Evolutionary conservation across 2,888 invertebrate genomes (phyloP), one percentile per base, ranked within the genome.

Genomic region (Microctonus aethiopoides): DNA sequence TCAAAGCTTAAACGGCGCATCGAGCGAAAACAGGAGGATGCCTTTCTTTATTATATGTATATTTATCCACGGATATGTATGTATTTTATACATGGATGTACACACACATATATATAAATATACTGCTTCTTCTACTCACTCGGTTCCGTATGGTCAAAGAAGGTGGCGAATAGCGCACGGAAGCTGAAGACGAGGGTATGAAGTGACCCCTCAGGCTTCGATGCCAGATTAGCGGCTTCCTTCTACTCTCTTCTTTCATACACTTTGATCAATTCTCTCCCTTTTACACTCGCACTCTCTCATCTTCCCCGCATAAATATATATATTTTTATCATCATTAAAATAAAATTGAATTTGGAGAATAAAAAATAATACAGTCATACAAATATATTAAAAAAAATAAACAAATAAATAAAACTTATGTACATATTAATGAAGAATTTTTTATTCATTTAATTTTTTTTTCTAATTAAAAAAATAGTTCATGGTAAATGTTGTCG

Each of bases 141-240:
- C 20, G 16, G 41, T 46, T 26, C 24, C 46, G n/a, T 46, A 46
- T 46, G 16, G 26, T 36, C 36, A 29, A 59, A 62, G 39, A 56
- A 52, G 64, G 72, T 63, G 51, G 65, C 68, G 62, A 68, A 68
- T 68, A 68, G 68, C 63, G 70, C 67, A 70, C 73, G 67, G 71
- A 69, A 75, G 72, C 71, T 63, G 57, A 64, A 52, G 68, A 68
- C 70, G 62, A 76, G 73, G 72, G 71, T 72, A 75, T 75, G 72
- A 74, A 70, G 74, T 65, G 69, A 73, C 76, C 77, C 81, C 79
- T 70, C 73, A 74, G 82, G 84, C 79, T 77, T 77, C 74, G 83
- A 84, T 83, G 76, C 76, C 73, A 82, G 84, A 84, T 84, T 84
- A 83, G 81, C 67, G 71, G 63, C 64, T 70, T 68, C 64, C 66